Base-by-base conservation (phyloP, 2,888 invertebrate species). In the Desoria tigrina region DNA sequence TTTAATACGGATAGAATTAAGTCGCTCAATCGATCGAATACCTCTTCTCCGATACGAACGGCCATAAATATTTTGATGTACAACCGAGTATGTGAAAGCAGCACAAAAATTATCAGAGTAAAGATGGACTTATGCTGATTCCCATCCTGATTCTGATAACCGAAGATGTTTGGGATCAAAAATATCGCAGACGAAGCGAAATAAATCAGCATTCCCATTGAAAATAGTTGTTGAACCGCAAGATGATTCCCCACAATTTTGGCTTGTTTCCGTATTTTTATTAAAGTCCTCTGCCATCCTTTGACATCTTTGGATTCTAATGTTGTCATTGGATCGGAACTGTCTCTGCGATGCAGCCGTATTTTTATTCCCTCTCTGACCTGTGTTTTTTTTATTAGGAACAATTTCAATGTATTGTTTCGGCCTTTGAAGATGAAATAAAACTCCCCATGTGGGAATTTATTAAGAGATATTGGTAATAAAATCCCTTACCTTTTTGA, bases 1-100 rank as follows among this genome's bases (percentile, higher is more conserved):
- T 32, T 11, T 7, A 7, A 4, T 32, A 32, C 32, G 4, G 6
- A 32, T 32, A 32, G 4, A 4, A 32, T 4, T 4, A 7, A 32
- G 11, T 32, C 11, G 11, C n/a, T n/a, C n/a, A n/a, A n/a, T n/a
- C n/a, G n/a, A n/a, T n/a, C n/a, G n/a, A n/a, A n/a, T n/a, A 32
- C 51, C 51, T 51, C 51, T 18, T 51, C 26, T 16, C 24, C 16
- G 51, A 51, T 26, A 6, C 26, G 23, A 26, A 51, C 51, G 26
- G 51, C 51, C 23, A 51, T 24, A 24, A 24, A 7, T 24, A 51
- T 26, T 16, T 51, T 51, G 51, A 23, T 18, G 16, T 11, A 45
- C n/a, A 45, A n/a, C 16, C 45, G 45, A 16, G 16, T 21, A 16
- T 24, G 4, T 9, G 51, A 51, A 16, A 51, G 2, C 7, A 16